Conservation (phyloP, 1,140 invertebrate species). For the Scaptomyza montana region DNA sequence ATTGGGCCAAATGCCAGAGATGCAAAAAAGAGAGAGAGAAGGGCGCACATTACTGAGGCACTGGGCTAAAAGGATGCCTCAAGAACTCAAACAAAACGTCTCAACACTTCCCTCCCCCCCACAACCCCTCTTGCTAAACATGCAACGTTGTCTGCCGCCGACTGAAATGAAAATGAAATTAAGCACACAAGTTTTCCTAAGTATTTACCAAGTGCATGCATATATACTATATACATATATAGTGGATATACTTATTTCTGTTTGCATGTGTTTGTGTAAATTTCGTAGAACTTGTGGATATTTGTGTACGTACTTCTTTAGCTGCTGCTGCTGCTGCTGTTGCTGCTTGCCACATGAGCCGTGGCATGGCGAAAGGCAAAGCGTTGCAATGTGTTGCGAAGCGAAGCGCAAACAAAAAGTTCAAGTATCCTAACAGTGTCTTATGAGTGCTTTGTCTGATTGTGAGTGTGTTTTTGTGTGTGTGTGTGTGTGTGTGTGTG, state of each 20-base stretch:
- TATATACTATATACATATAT: slow-evolving; percentile 1
- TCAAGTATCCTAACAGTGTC: slow-evolving; percentile 59
- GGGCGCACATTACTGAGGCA: slow-evolving; percentile 24
- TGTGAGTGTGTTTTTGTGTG: slow-evolving; percentile 8
- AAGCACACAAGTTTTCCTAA: slow-evolving; percentile 58
- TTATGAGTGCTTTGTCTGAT: slow-evolving; percentile 48
- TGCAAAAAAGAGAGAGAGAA: slow-evolving; percentile 2
- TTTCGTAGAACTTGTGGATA: slow-evolving; percentile 29
- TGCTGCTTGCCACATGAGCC: slow-evolving; percentile 31
- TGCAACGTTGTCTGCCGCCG: slow-evolving; percentile 27
- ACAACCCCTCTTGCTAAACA: no score
- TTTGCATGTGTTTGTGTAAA: slow-evolving; percentile 12
- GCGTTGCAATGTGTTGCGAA: not conserved
- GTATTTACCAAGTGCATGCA: slow-evolving; percentile 12
- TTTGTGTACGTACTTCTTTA: slow-evolving; percentile 14
- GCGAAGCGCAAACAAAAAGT: slow-evolving; percentile 53
- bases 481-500: slow-evolving; percentile 28
- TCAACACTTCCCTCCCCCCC: not conserved
- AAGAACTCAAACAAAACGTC: slow-evolving; percentile 61
- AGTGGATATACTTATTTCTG: not conserved
- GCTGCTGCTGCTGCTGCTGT: slow-evolving; percentile 10
- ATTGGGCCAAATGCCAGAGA: slow-evolving; percentile 3
- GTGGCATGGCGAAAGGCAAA: not conserved
- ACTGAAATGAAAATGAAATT: slow-evolving; percentile 72
- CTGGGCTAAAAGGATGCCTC: slow-evolving; percentile 40